These are phyloP conservation scores for Pristiophorus japonicus DNA, from an alignment of 2,113 vertebrate genomes.

Conservation along the genomic window DNA sequence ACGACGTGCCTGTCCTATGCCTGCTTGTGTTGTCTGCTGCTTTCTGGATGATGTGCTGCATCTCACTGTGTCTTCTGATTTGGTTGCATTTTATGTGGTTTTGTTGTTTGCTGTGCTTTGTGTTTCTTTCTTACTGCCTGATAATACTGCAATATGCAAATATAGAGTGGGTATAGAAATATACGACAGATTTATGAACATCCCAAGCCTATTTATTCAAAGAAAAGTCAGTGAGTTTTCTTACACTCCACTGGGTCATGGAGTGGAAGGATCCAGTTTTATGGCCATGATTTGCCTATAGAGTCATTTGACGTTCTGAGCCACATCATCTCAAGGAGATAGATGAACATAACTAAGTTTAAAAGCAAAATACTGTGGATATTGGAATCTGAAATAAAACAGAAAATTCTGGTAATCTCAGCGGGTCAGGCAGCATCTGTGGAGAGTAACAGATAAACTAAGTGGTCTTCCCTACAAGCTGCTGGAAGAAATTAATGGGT, in stretches of 20 bases:
- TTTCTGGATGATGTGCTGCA: conserved; percentile 23
- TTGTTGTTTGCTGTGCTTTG: conserved; percentile 39
- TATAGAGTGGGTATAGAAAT: neutral
- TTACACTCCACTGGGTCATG: neutral
- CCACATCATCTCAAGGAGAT: neutral
- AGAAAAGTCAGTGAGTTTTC: neutral
- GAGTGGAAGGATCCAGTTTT: neutral
- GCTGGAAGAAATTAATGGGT: conserved; percentile 1
- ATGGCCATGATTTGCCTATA: neutral
- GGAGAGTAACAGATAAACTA: too few species aligned
- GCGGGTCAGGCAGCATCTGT: too few species aligned
- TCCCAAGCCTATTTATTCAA: neutral
- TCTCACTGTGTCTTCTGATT: neutral
- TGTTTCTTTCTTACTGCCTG: conserved; percentile 39
- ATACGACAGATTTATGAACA: neutral
- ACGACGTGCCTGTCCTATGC: conserved; percentile 41
- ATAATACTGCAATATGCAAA: neutral
- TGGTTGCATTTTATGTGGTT: conserved; percentile 42
- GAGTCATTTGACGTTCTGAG: neutral
- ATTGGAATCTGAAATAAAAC: too few species aligned
- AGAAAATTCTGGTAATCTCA: too few species aligned
- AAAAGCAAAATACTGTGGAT: too few species aligned
- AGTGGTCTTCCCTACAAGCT: neutral
- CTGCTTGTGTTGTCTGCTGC: conserved; percentile 31
- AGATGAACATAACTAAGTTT: neutral